Conservation (phyloP, 2,797 vertebrate genomes). For the Ara ararauna region DNA sequence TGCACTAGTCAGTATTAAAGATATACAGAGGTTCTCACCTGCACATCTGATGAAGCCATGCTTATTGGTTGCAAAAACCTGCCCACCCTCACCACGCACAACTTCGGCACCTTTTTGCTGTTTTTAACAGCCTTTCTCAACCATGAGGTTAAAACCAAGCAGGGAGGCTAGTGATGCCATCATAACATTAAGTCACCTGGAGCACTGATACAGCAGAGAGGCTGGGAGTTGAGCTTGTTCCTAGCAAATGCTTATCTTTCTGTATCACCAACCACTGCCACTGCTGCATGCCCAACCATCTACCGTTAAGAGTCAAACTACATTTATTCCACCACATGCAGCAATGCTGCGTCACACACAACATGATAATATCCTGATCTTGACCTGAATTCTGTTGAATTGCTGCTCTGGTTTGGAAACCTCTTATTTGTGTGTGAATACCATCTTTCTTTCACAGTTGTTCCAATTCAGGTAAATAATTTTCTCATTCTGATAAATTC, state of each 20-base stretch:
- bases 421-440: background rate
- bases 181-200: background rate
- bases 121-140: background rate
- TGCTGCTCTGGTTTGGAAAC: background rate
- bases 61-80: background rate
- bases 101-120: background rate
- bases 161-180: background rate
- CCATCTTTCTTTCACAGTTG: background rate
- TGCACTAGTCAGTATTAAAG: background rate
- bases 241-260: background rate
- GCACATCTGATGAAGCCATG: fast-evolving
- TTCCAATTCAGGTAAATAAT: background rate
- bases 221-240: background rate
- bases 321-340: background rate
- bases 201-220: background rate
- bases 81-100: background rate
- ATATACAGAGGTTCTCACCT: background rate
- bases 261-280: background rate
- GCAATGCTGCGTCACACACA: background rate
- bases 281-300: background rate
- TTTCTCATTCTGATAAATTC: background rate
- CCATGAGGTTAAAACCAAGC: background rate
- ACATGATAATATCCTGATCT: background rate
- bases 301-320: fast-evolving
- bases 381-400: background rate